Base-by-base conservation (phyloP, 2,113 vertebrate species). In the Poecile atricapillus region DNA sequence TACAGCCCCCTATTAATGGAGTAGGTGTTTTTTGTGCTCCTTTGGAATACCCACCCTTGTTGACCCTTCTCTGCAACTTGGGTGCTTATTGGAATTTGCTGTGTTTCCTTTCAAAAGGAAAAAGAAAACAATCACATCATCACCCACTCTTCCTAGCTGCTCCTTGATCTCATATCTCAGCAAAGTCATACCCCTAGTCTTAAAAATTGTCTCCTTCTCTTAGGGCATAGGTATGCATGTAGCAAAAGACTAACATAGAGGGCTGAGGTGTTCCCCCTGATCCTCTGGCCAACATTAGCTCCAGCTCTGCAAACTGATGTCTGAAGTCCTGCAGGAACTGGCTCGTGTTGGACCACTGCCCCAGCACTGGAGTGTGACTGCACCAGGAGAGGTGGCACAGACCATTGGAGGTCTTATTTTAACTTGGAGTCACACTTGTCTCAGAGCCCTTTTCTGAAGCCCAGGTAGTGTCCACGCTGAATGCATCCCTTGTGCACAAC, bases 301-400 rank as follows among this genome's bases (percentile, higher is more conserved):
- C 35, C 41, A 52, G 58, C 37, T 86, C 44, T 65, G 23, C 24
- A 10, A 41, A 60, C 13, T 20, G 31, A 23, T 24, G 13, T 15
- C 41, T 78, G 35, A 44, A 75, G 8, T 70, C n/a, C 22, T 0
- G 1, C 44, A 55, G 70, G 25, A 94, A 10, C 75, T 15, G 62
- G 68, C 37, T 83, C 6, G 0, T 4, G 30, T 39, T 1, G 3
- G 13, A 19, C 23, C 5, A 5, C 0, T 37, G 67, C 79, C 47
- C 33, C 67, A 52, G 37, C 17, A 31, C 15, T 0, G 0, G 10
- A 17, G 28, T 19, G 19, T 74, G 37, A 65, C 20, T 1, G 12
- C 31, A 53, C n/a, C 24, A 5, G 19, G 15, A 62, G 14, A 62
- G 24, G 5, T 62, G 64, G 37, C 24, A 87, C 67, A 82, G 55